A percentile compares a stretch with the other conserved stretches of the same genome.
These are phyloP conservation scores for Chloebia gouldiae DNA, from an alignment of 2,113 vertebrate species.

Conservation along the genomic window DNA sequence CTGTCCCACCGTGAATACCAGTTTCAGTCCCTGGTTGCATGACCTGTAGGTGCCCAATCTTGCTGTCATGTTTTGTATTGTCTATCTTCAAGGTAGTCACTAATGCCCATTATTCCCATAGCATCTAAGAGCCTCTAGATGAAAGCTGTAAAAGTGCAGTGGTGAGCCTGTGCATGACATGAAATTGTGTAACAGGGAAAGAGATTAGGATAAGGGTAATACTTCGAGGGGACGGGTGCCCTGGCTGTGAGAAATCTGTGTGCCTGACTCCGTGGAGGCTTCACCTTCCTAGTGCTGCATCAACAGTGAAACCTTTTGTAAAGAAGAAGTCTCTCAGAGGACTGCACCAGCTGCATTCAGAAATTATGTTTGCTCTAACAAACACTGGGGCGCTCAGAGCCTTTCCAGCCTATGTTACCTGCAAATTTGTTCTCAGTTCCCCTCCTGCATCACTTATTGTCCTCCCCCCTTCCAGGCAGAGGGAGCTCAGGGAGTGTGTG, in stretches of 20 bases:
- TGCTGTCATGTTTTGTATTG: slow-evolving; percentile 48
- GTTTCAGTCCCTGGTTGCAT: neutral
- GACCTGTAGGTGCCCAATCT: slow-evolving; percentile 32
- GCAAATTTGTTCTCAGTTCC: neutral
- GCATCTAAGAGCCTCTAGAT: slow-evolving; percentile 29
- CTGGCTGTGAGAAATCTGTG: neutral
- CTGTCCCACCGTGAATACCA: slow-evolving; percentile 16
- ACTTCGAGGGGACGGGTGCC: neutral
- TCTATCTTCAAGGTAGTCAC: slow-evolving; percentile 2
- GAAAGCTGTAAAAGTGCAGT: slow-evolving; percentile 29
- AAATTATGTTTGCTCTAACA: neutral
- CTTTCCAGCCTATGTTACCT: neutral
- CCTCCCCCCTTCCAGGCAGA: neutral
- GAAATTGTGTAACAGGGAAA: neutral
- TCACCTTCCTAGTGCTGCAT: neutral
- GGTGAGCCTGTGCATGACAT: neutral
- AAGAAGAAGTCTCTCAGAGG: neutral
- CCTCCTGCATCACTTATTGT: neutral
- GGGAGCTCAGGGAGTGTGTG: neutral
- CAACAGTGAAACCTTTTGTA: neutral
- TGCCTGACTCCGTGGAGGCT: neutral
- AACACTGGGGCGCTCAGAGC: neutral
- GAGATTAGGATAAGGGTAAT: neutral
- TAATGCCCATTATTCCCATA: slow-evolving; percentile 33
- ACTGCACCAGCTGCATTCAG: neutral